A percentile compares a stretch with the other conserved stretches of the same genome.
Conservation (phyloP, 2,113 vertebrate genomes). For the Notiomystis cincta region DNA sequence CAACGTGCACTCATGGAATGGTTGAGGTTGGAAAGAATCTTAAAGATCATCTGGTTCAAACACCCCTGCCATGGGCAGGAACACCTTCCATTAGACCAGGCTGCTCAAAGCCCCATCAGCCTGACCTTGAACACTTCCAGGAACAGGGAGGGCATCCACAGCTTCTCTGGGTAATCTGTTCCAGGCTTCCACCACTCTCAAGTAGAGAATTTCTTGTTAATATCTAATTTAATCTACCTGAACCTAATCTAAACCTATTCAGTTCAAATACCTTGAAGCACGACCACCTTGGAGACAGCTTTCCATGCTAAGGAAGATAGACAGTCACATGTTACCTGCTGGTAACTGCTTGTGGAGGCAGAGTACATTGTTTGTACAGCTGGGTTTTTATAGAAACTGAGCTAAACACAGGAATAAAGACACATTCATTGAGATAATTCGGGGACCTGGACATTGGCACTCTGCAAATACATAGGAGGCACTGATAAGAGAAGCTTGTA, state of each 20-base stretch:
- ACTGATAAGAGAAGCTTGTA: background rate
- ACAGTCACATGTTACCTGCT: background rate
- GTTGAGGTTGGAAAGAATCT: background rate
- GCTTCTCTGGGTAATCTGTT: background rate
- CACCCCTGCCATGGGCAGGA: no score
- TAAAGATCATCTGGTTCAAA: background rate
- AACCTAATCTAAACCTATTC: background rate
- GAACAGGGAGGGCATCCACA: background rate
- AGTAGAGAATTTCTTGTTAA: background rate
- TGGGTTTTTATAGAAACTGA: background rate
- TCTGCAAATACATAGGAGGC: background rate
- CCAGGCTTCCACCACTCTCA: background rate
- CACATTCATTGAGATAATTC: background rate
- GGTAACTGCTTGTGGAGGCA: background rate
- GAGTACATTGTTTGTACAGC: fast-evolving
- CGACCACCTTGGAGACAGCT: background rate
- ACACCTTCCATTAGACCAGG: background rate
- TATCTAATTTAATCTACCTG: background rate
- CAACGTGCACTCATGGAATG: background rate
- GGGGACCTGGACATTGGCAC: background rate
- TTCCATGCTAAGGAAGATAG: background rate
- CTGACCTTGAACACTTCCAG: background rate
- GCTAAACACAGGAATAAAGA: background rate
- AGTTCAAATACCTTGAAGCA: background rate
- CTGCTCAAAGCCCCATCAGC: background rate